Conservation (phyloP, 1,140 invertebrate species). For the Aethina tumida region DNA sequence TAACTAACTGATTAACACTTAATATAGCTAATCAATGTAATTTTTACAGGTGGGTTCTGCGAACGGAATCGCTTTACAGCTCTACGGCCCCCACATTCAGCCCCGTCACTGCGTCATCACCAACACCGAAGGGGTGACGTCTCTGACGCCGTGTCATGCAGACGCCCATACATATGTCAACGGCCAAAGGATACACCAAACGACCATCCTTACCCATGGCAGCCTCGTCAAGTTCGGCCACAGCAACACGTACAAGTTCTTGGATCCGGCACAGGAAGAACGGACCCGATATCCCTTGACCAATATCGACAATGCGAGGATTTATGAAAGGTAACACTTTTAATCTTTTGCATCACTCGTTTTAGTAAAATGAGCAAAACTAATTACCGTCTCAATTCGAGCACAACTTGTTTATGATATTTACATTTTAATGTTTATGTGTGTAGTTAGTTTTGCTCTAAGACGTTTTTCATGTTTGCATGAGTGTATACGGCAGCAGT, state of each 20-base stretch:
- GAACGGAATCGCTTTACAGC: conserved; percentile 51
- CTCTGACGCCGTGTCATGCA: conserved; percentile 83
- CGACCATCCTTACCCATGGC: conserved; percentile 82
- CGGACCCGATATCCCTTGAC: conserved; percentile 52
- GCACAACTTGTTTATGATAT: not conserved
- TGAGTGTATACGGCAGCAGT: not conserved
- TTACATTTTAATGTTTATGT: not conserved
- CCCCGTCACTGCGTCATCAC: conserved; percentile 90
- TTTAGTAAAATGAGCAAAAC: not conserved
- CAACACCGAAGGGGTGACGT: conserved; percentile 79
- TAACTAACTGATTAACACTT: no score
- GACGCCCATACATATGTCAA: conserved; percentile 92
- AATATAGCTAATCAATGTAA: no score
- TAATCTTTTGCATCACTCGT: not conserved
- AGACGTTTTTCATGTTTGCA: conserved; percentile 4
- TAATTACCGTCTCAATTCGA: not conserved
- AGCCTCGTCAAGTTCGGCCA: conserved; percentile 82
- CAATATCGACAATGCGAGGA: conserved; percentile 58
- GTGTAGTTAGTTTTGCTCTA: conserved; percentile 3
- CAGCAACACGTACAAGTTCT: conserved; percentile 85
- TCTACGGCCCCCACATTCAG: conserved; percentile 75
- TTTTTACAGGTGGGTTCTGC: conserved; percentile 51
- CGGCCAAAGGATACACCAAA: conserved; percentile 83
- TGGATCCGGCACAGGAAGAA: conserved; percentile 82
- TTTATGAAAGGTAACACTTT: conserved; percentile 60